Conservation (phyloP, 2,888 invertebrate species). For the Spicauda simplicius region DNA sequence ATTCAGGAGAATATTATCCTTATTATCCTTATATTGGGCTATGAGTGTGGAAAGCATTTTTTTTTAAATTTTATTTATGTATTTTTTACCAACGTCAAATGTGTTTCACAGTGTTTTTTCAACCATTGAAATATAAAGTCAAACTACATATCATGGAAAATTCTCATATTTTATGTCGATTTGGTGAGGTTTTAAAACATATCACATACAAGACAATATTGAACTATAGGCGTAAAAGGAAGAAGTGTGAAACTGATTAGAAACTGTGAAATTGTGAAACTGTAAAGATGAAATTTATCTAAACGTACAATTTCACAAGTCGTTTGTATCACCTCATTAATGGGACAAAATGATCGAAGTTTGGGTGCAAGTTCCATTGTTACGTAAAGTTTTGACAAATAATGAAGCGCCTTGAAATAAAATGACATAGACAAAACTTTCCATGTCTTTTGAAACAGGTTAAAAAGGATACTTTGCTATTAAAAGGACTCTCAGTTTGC, state of each 20-base stretch:
- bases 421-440: not conserved
- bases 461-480: not conserved
- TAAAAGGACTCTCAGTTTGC: not conserved
- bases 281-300: not conserved
- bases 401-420: not conserved
- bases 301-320: not conserved
- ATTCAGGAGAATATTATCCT: no score
- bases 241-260: not conserved
- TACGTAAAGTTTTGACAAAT: conserved; percentile 9
- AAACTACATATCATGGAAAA: no score
- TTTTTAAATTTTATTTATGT: no score
- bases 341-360: not conserved
- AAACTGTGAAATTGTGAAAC: not conserved
- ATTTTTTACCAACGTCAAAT: no score
- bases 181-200: no score
- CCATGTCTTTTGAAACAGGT: not conserved
- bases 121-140: no score
- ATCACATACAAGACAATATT: no score
- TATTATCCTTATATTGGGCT: no score
- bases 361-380: conserved; percentile 2
- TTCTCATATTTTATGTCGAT: no score
- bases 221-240: no score
- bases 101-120: no score
- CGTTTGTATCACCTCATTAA: conserved; percentile 3
- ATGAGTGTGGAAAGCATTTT: no score